Evolutionary conservation across 2,797 vertebrate genomes (phyloP).

Genomic region (Smutsia gigantea): DNA sequence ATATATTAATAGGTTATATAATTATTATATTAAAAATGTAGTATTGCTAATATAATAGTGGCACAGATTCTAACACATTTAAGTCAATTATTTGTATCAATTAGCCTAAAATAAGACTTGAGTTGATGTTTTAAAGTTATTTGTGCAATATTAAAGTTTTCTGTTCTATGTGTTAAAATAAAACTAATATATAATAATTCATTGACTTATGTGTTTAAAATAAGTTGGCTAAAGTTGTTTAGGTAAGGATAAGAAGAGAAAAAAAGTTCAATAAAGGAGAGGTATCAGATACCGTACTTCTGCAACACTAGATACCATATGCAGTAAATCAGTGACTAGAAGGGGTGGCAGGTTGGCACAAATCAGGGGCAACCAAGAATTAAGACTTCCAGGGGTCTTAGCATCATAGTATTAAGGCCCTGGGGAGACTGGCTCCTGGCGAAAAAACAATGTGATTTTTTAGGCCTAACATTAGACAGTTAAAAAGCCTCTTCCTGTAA

Average conservation of each 20-base stretch:
- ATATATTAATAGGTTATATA: neutral
- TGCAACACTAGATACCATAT: neutral
- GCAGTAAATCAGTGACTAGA: neutral
- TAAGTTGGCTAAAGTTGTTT: neutral
- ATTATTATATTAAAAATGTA: neutral
- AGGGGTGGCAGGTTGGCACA: neutral
- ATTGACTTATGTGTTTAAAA: neutral
- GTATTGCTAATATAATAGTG: neutral
- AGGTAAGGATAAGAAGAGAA: neutral
- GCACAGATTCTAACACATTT: neutral
- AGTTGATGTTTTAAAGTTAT: neutral
- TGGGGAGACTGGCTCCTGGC: neutral
- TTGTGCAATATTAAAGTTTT: neutral
- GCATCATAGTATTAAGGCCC: neutral
- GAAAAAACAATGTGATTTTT: neutral
- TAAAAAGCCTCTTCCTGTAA: neutral
- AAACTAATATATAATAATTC: neutral
- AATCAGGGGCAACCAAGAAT: neutral
- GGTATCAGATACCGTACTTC: neutral
- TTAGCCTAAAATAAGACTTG: neutral
- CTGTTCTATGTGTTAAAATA: neutral
- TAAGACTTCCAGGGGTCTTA: neutral
- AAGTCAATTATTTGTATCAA: neutral
- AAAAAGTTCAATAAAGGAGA: neutral
- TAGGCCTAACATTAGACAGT: rapidly evolving